Evolutionary conservation across 2,888 invertebrate genomes (phyloP).

Genomic region (Heliconius aoede): DNA sequence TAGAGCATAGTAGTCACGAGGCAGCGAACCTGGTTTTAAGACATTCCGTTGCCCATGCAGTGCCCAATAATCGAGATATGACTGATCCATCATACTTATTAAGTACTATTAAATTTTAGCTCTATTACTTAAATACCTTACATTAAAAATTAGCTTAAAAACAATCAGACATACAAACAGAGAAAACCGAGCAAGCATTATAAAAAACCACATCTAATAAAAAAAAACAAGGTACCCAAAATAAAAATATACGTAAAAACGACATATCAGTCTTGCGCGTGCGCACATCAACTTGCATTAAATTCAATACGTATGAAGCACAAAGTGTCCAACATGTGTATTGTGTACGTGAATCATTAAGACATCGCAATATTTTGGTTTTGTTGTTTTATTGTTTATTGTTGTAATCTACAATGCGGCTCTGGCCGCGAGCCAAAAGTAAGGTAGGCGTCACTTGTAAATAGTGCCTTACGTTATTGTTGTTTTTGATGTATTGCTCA

Average conservation of each 20-base stretch:
- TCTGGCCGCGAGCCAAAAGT: slow-evolving; percentile 70
- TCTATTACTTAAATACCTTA: too few species aligned
- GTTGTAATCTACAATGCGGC: slow-evolving; percentile 64
- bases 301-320: slow-evolving; percentile 52
- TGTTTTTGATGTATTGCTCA: slow-evolving; percentile 40
- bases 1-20: too few species aligned
- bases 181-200: too few species aligned
- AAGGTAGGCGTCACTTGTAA: slow-evolving; percentile 52
- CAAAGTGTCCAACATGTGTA: slow-evolving; percentile 78
- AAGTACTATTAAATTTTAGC: too few species aligned
- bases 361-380: slow-evolving; percentile 70
- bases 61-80: too few species aligned
- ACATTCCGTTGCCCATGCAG: too few species aligned
- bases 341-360: slow-evolving; percentile 82
- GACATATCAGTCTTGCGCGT: slow-evolving; percentile 14
- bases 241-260: neutral
- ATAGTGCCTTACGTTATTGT: slow-evolving; percentile 46
- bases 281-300: slow-evolving; percentile 22
- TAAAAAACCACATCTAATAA: too few species aligned
- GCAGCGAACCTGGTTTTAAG: too few species aligned
- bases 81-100: too few species aligned
- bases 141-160: too few species aligned
- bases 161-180: too few species aligned
- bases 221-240: too few species aligned
- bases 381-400: slow-evolving; percentile 79